Conservation (phyloP, 2,113 vertebrate genomes). For the Smithornis capensis region DNA sequence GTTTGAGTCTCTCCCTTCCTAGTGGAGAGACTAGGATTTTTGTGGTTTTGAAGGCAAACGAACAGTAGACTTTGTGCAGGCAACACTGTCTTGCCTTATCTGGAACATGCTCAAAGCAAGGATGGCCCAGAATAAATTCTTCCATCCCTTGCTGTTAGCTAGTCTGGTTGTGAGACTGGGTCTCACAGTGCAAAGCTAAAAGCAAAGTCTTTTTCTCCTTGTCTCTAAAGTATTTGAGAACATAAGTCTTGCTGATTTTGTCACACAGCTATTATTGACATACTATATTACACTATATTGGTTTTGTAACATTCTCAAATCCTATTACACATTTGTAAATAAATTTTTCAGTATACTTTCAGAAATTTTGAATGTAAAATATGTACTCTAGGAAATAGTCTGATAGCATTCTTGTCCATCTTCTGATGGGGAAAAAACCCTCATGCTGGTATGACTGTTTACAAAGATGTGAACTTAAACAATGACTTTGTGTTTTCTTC, state of each 20-base stretch:
- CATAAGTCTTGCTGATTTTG: not conserved
- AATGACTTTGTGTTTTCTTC: not conserved
- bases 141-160: not conserved
- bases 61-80: not conserved
- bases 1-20: not conserved
- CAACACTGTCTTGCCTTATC: not conserved
- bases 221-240: not conserved
- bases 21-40: no score
- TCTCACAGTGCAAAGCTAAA: not conserved
- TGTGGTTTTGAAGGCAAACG: not conserved
- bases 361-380: not conserved
- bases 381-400: not conserved
- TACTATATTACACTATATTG: not conserved
- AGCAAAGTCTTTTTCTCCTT: not conserved
- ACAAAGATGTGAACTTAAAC: not conserved
- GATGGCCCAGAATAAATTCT: not conserved
- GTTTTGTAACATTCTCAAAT: not conserved
- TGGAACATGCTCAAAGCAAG: not conserved
- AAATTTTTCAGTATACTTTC: not conserved
- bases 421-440: not conserved
- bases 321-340: not conserved
- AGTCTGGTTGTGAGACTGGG: not conserved
- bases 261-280: not conserved
- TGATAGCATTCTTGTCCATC: no score
- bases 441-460: not conserved